Evolutionary conservation across 2,797 vertebrate genomes (phyloP), one percentile per base, ranked within the genome.

Genomic region (Lutjanus argentimaculatus): DNA sequence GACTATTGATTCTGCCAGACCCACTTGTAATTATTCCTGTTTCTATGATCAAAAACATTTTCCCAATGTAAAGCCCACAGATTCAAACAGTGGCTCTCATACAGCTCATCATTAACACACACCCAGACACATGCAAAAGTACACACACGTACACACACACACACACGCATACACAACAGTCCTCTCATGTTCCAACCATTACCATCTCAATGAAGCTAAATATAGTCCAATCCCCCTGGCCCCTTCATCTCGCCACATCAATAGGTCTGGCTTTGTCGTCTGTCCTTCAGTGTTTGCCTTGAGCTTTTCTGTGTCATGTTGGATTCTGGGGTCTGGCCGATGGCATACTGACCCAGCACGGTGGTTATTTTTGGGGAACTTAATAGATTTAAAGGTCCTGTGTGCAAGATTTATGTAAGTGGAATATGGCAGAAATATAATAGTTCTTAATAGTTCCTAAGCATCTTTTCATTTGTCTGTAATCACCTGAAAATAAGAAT

Each of bases 121-220:
- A 77, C 16, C 15, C 68, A 72, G 21, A 71, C 62, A 45, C 59
- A 67, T 21, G n/a, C 63, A 72, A 53, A 75, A 46, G 11, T 21
- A 52, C 72, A 68, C 45, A 49, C 55, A n/a, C 40, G 43, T n/a
- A 43, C 30, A 14, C 64, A 42, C 45, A 21, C 51, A 67, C 45
- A 21, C 51, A 67, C 30, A 36, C 70, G 72, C 67, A 68, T 13
- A 77, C 67, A 79, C 74, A 67, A 15, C 46, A 3, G 61, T 83
- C 86, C 82, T 92, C 89, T 94, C 84, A 92, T 94, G 91, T 90
- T 87, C 72, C 79, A 87, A 72, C 83, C 85, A 95, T 95, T 95
- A 94, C 70, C 94, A 94, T 94, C 82, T 94, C 93, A 94, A 93
- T 94, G 85, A 92, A 88, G 84, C 92, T 94, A 93, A 94, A 94